Evolutionary conservation across 1,140 invertebrate species (phyloP).

Genomic region (Drosophila ercepeae): DNA sequence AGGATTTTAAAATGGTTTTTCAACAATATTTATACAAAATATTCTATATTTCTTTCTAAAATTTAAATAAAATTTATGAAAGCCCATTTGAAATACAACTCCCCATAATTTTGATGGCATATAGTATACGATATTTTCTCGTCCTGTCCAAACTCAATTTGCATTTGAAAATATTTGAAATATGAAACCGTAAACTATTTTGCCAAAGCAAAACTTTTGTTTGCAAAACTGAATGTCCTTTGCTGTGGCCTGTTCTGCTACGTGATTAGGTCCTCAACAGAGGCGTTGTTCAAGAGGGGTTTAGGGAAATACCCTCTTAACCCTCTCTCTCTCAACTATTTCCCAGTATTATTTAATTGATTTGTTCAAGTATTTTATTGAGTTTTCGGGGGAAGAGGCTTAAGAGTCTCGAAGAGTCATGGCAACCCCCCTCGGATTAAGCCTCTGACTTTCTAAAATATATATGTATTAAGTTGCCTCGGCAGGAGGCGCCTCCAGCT

Average conservation of each 20-base stretch:
- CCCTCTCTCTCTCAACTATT: not conserved
- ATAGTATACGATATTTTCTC: too few species aligned
- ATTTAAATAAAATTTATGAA: not conserved
- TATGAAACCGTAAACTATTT: slow-evolving; percentile 11
- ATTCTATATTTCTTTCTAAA: too few species aligned
- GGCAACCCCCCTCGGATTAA: not conserved
- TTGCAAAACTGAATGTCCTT: not conserved
- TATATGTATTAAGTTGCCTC: not conserved
- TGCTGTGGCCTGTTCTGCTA: slow-evolving; percentile 1
- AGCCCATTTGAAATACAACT: not conserved
- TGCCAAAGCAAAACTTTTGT: not conserved
- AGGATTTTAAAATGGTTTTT: too few species aligned
- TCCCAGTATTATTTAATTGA: not conserved
- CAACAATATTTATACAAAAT: too few species aligned
- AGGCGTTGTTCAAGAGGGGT: not conserved
- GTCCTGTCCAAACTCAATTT: slow-evolving; percentile 1
- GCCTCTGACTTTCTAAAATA: not conserved
- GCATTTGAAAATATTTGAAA: slow-evolving; percentile 9
- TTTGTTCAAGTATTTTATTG: too few species aligned
- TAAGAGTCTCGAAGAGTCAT: too few species aligned
- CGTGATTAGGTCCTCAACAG: not conserved
- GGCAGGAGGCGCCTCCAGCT: slow-evolving; percentile 5
- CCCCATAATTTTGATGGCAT: not conserved
- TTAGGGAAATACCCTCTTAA: too few species aligned
- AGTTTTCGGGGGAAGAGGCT: too few species aligned